Conservation (phyloP, 2,797 vertebrate genomes). For the Siniperca undulata region DNA sequence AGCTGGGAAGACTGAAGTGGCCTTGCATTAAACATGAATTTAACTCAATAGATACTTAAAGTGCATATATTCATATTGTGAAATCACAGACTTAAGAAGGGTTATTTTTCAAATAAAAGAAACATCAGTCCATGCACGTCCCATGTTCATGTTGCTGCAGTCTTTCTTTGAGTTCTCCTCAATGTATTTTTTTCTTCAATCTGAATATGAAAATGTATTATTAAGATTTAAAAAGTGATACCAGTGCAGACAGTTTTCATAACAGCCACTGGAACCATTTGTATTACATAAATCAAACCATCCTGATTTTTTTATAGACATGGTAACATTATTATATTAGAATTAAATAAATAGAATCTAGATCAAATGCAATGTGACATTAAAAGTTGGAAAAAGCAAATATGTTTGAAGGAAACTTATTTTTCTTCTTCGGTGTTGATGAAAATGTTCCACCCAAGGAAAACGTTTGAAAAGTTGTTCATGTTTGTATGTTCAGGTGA, state of each 20-base stretch:
- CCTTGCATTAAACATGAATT: conserved; percentile 1
- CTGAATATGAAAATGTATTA: conserved; percentile 23
- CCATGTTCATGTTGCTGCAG: background rate
- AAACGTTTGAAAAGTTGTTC: background rate
- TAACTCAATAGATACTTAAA: conserved; percentile 6
- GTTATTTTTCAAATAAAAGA: conserved; percentile 14
- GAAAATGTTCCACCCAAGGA: background rate
- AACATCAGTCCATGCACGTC: background rate
- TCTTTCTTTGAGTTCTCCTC: background rate
- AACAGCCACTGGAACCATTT: background rate
- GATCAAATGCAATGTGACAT: background rate
- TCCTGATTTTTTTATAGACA: background rate
- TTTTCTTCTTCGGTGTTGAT: background rate
- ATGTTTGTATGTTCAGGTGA: conserved; percentile 80
- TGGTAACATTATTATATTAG: conserved; percentile 1
- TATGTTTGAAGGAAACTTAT: background rate
- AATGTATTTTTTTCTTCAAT: conserved; percentile 14
- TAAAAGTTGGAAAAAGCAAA: background rate
- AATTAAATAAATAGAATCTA: background rate
- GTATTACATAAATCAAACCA: conserved; percentile 7
- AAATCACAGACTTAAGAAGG: conserved; percentile 5
- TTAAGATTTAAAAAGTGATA: conserved; percentile 32
- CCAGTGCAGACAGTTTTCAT: conserved; percentile 11
- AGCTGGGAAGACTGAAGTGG: background rate
- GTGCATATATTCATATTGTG: conserved; percentile 17